phyloP scores from a whole-genome alignment of 2,888 invertebrate species.

The Ramazzottius varieornatus region DNA sequence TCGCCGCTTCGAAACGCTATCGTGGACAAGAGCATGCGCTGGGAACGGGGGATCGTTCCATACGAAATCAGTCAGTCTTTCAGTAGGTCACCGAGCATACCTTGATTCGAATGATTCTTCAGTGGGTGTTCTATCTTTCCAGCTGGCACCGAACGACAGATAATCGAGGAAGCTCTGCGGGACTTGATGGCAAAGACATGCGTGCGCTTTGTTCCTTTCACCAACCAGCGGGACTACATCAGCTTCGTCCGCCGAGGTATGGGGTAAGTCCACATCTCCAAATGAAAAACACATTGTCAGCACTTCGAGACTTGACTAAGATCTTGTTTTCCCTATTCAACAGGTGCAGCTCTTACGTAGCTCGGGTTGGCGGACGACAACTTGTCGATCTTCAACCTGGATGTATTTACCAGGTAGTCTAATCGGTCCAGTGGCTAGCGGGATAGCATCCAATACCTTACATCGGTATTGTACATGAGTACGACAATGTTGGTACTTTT shows the following conservation, averaged over 20 bases:
- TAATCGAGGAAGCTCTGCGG: not conserved
- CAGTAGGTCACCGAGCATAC: not conserved
- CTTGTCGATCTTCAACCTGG: not conserved
- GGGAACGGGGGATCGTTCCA: not conserved
- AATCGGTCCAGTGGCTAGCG: too few species aligned
- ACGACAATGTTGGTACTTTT: slow-evolving; percentile 15
- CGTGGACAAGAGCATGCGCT: not conserved
- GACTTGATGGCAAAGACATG: not conserved
- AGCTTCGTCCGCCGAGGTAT: not conserved
- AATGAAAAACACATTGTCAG: too few species aligned
- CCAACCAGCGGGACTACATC: not conserved
- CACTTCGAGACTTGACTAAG: too few species aligned
- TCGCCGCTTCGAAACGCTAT: not conserved
- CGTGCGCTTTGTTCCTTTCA: not conserved
- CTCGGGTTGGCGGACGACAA: not conserved
- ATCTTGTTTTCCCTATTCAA: too few species aligned
- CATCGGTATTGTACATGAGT: too few species aligned
- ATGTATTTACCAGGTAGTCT: not conserved
- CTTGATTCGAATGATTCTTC: not conserved
- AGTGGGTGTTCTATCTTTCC: not conserved
- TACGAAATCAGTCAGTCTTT: not conserved
- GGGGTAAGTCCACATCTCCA: not conserved
- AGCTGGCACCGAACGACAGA: too few species aligned
- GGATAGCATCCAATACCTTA: too few species aligned
- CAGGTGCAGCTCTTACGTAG: not conserved